Evolutionary conservation across 2,797 vertebrate species (phyloP).

Genomic region (Enteromius paludinosus): DNA sequence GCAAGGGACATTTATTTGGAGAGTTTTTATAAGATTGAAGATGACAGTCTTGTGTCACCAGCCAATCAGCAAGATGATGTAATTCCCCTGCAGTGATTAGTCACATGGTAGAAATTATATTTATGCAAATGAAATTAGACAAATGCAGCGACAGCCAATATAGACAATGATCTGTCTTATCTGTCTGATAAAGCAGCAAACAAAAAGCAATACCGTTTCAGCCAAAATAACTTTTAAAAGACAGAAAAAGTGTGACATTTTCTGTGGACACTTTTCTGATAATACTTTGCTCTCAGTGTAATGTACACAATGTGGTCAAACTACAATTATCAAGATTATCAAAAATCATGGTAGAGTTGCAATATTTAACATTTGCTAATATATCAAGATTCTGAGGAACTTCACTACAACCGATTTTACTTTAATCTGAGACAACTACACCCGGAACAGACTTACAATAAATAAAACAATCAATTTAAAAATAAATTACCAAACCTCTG

Average conservation of each 20-base stretch:
- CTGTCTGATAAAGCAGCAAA: background rate
- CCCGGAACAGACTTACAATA: background rate
- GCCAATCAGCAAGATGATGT: background rate
- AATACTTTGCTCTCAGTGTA: background rate
- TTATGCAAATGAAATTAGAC: background rate
- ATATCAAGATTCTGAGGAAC: background rate
- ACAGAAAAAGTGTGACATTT: background rate
- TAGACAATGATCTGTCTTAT: background rate
- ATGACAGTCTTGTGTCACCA: background rate
- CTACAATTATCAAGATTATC: background rate
- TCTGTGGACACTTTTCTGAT: background rate
- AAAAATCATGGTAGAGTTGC: background rate
- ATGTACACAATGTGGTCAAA: background rate
- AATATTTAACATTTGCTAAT: background rate
- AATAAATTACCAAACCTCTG: background rate
- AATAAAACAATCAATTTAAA: no score
- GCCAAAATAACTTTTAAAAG: background rate
- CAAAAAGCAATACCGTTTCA: background rate
- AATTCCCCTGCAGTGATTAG: background rate
- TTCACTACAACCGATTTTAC: background rate
- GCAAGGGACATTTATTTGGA: background rate
- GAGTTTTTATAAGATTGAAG: background rate
- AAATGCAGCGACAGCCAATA: background rate
- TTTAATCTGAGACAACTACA: background rate
- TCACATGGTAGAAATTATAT: slow-evolving; percentile 1